Evolutionary conservation across 2,113 vertebrate species (phyloP).

Genomic region (Galemys pyrenaicus): DNA sequence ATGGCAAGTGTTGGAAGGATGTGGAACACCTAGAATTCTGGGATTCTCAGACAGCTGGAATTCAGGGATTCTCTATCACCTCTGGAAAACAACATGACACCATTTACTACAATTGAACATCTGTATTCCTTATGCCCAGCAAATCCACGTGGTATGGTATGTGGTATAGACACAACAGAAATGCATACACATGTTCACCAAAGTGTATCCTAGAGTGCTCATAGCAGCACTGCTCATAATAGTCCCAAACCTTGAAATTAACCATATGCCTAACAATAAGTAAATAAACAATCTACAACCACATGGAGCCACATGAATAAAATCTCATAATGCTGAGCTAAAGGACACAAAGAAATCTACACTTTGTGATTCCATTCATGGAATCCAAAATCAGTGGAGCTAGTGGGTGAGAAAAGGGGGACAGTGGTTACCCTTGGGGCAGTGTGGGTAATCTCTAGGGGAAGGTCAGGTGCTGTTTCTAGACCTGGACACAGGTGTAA

Average conservation of each 20-base stretch:
- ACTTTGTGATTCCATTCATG: accelerated
- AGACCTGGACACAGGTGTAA: background rate
- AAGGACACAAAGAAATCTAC: background rate
- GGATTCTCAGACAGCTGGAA: background rate
- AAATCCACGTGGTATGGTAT: background rate
- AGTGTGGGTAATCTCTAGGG: no score
- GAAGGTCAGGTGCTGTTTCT: background rate
- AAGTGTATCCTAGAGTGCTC: background rate
- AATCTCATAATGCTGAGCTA: background rate
- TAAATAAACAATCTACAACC: background rate
- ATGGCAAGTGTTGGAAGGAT: background rate
- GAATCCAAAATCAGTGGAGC: background rate
- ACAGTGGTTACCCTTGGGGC: background rate
- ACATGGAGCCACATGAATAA: background rate
- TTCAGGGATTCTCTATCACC: background rate
- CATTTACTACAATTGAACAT: background rate
- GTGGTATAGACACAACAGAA: background rate
- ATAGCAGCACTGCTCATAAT: background rate
- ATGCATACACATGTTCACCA: background rate
- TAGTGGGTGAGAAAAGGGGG: background rate
- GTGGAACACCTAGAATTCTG: background rate
- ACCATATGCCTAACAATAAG: background rate
- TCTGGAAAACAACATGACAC: background rate
- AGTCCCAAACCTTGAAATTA: background rate
- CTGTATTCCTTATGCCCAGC: background rate